Evolutionary conservation across 2,888 invertebrate species (phyloP), one percentile per base, ranked within the genome.

Genomic region (Sinhomidia bicolor): DNA sequence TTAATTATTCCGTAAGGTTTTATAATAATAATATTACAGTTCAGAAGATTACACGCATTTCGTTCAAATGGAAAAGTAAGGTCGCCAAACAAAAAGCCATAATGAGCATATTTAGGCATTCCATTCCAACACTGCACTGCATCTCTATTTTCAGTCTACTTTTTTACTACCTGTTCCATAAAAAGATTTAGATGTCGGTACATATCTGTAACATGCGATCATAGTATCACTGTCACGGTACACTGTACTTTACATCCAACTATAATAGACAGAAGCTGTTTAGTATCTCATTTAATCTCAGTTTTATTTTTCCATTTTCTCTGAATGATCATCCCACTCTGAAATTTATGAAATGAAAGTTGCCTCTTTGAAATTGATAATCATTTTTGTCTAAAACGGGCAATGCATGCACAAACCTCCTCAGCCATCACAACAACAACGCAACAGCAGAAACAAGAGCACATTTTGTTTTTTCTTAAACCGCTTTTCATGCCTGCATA

Each of bases 361-460:
- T 23, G 29, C 62, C 12, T 29, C 29, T 23, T 29, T 62, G 29
- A 62, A 17, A 29, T 62, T 62, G 62, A 14, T 29, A 26, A 62
- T 12, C 62, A 29, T 62, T 60, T 60, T 62, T 62, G 62, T 62
- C 29, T 62, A 62, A 62, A 23, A 60, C 62, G 62, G 62, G 36
- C 68, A 68, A 29, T 36, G 36, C 36, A 68, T 0, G 17, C 20
- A 36, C 1, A 1, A 47, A 9, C 23, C n/a, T n/a, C n/a, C n/a
- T n/a, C n/a, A n/a, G n/a, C n/a, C n/a, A n/a, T n/a, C n/a, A n/a
- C 41, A 41, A 10, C 41, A 41, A 10, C 41, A 41, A 41, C 41
- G 10, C 5, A 41, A 29, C 14, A 3, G 10, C 44, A 44, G 7
- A 14, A 36, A 4, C 1, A 71, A 9, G 29, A n/a, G 20, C 0